These are phyloP conservation scores for Engraulis encrasicolus DNA, from an alignment of 2,113 vertebrate species.

Conservation along the genomic window DNA sequence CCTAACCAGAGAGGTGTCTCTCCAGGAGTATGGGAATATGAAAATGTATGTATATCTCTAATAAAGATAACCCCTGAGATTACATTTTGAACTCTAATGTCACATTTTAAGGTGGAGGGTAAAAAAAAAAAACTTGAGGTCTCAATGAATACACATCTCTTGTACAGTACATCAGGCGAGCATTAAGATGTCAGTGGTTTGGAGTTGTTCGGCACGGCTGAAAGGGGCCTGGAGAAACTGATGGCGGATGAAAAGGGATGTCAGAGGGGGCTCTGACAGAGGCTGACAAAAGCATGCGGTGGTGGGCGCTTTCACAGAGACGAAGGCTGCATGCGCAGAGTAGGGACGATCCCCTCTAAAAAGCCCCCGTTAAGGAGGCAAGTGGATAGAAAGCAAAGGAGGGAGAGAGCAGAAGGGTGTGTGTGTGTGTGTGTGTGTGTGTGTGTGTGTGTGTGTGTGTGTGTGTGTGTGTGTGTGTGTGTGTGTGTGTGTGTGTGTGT, in stretches of 20 bases:
- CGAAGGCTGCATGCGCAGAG: conserved; percentile 11
- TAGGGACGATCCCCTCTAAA: conserved; percentile 38
- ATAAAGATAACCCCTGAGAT: conserved; percentile 51
- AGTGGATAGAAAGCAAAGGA: not conserved
- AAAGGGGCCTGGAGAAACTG: conserved; percentile 44
- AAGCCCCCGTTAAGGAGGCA: conserved; percentile 5
- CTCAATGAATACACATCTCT: conserved; percentile 57
- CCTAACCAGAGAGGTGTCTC: conserved; percentile 25
- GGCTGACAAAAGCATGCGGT: conserved; percentile 36
- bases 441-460: not conserved
- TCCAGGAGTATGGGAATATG: not conserved
- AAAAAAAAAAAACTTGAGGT: conserved; percentile 39
- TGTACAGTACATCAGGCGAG: conserved; percentile 52
- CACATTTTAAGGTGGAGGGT: not conserved
- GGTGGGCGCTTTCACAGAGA: conserved; percentile 34
- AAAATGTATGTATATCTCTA: conserved; percentile 31
- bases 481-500: not conserved
- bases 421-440: not conserved
- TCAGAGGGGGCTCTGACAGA: conserved; percentile 37
- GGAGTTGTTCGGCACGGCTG: conserved; percentile 28
- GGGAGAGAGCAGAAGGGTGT: conserved; percentile 1
- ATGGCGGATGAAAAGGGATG: conserved; percentile 50
- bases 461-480: not conserved
- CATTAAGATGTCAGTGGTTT: conserved; percentile 62
- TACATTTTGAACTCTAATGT: conserved; percentile 50